Evolutionary conservation across 2,113 vertebrate genomes (phyloP).

Genomic region (Telmatochromis sp.): DNA sequence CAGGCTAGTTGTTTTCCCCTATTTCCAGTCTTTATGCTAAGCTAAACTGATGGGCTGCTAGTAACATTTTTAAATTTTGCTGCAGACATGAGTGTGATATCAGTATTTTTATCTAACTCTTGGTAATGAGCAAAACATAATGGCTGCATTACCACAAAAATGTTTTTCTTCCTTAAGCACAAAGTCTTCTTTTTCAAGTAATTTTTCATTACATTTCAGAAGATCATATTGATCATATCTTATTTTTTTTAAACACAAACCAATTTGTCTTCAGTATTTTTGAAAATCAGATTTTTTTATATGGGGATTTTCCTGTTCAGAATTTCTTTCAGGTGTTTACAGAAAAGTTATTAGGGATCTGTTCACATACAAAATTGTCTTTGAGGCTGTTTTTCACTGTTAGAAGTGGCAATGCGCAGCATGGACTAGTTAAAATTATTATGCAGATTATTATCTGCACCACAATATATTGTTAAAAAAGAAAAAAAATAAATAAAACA

Average conservation of each 20-base stretch:
- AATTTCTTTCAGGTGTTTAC: not conserved
- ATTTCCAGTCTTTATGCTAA: not conserved
- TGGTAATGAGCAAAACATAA: not conserved
- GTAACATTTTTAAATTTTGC: not conserved
- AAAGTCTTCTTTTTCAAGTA: not conserved
- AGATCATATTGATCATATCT: not conserved
- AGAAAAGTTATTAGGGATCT: not conserved
- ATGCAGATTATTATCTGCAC: not conserved
- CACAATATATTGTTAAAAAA: not conserved
- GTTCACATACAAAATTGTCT: not conserved
- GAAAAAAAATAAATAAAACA: rapidly evolving
- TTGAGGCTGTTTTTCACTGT: not conserved
- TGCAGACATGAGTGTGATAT: not conserved
- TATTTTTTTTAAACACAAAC: not conserved
- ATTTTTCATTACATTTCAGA: not conserved
- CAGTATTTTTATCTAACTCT: not conserved
- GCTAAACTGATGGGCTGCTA: not conserved
- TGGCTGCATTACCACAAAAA: not conserved
- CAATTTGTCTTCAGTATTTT: not conserved
- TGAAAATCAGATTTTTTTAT: not conserved
- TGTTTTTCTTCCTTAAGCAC: not conserved
- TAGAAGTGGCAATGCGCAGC: not conserved
- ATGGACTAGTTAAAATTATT: not conserved
- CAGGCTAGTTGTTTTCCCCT: not conserved
- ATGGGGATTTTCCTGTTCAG: not conserved